Evolutionary conservation across 2,113 vertebrate species (phyloP).

Genomic region (Coreoperca whiteheadi): DNA sequence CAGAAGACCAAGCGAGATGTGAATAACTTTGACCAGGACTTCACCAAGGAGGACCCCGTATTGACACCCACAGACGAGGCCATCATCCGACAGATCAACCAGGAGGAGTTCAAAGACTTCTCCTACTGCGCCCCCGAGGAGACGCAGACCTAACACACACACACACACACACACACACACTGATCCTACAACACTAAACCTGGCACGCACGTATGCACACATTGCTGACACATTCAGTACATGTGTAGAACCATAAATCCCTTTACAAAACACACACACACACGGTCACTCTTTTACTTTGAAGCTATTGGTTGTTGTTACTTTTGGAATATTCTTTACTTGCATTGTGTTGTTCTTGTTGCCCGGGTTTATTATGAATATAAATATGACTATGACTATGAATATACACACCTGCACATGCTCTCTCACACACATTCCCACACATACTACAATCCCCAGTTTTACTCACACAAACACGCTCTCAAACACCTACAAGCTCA

Average conservation of each 20-base stretch:
- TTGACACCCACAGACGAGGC: conserved; percentile 96
- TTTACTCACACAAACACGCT: neutral
- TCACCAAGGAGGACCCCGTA: conserved; percentile 97
- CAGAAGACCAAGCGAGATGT: conserved; percentile 99
- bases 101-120: conserved; percentile 99
- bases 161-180: conserved; percentile 42
- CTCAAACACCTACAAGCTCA: neutral
- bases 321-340: conserved; percentile 77
- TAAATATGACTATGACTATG: conserved; percentile 65
- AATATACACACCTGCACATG: conserved; percentile 53
- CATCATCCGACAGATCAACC: conserved; percentile 99
- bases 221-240: conserved; percentile 43
- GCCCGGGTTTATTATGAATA: conserved; percentile 79
- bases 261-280: conserved; percentile 48
- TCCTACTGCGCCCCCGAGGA: conserved; percentile 96
- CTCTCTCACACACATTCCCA: conserved; percentile 44
- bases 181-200: conserved; percentile 38
- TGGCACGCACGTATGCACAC: conserved; percentile 41
- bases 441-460: conserved; percentile 11
- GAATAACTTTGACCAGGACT: conserved; percentile 99
- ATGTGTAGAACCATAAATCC: conserved; percentile 52
- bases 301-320: conserved; percentile 80
- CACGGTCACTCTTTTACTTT: conserved; percentile 68
- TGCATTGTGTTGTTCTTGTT: conserved; percentile 79
- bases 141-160: conserved; percentile 87